Evolutionary conservation across 2,797 vertebrate genomes (phyloP).

Genomic region (Pantherophis vulpinus): DNA sequence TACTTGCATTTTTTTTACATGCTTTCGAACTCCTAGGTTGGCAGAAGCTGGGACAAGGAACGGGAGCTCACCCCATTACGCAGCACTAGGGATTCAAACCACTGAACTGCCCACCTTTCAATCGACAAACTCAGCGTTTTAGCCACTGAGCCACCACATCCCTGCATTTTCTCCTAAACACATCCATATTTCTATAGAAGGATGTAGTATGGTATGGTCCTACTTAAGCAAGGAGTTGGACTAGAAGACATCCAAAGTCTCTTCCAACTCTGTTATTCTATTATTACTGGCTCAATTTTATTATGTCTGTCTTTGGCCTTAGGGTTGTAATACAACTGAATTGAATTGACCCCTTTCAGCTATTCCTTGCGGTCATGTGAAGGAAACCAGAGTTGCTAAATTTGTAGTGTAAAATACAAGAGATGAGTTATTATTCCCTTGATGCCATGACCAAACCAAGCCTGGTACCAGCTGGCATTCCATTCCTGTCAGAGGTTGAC

Average conservation of each 20-base stretch:
- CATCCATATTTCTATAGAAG: too few relatives aligned
- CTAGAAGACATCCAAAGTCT: not conserved
- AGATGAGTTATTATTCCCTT: not conserved
- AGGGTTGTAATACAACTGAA: not conserved
- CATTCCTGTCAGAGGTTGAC: not conserved
- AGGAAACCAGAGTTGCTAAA: not conserved
- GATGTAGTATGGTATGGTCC: not conserved
- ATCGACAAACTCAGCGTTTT: too few relatives aligned
- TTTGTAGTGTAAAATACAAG: not conserved
- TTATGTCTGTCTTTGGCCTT: not conserved
- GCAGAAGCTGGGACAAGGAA: too few relatives aligned
- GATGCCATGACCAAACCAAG: not conserved
- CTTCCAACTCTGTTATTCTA: not conserved
- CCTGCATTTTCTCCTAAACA: too few relatives aligned
- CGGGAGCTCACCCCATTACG: too few relatives aligned
- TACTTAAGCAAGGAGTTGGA: not conserved
- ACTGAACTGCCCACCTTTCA: too few relatives aligned
- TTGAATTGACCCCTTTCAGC: not conserved
- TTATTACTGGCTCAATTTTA: not conserved
- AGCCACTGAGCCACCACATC: too few relatives aligned
- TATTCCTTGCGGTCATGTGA: not conserved
- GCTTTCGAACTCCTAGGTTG: too few relatives aligned
- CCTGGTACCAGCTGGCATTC: not conserved
- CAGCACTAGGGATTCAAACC: too few relatives aligned
- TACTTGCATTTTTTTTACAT: too few relatives aligned